Conservation (phyloP, 2,888 invertebrate species). For the Prosapia bicincta region DNA sequence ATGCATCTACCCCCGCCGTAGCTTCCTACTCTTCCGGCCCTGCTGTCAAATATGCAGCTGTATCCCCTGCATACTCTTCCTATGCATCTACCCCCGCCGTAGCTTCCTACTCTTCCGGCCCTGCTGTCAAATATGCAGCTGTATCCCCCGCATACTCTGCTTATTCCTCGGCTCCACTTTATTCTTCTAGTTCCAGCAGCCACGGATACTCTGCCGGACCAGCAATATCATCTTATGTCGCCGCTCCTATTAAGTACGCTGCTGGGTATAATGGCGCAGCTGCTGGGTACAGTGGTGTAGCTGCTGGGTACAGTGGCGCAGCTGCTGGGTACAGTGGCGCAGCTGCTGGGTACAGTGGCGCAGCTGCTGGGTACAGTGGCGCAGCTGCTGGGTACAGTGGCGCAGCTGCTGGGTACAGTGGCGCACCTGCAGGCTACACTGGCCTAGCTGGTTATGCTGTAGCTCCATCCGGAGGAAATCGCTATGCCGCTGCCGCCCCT, state of each 20-base stretch:
- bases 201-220: slow-evolving; percentile 42
- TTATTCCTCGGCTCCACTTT: slow-evolving; percentile 43
- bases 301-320: slow-evolving; percentile 39
- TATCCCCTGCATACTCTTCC: slow-evolving; percentile 40
- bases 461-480: slow-evolving; percentile 38
- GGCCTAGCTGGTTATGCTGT: slow-evolving; percentile 43
- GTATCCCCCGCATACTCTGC: slow-evolving; percentile 51
- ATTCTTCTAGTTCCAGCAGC: slow-evolving; percentile 40
- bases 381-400: slow-evolving; percentile 36
- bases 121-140: slow-evolving; percentile 50
- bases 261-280: slow-evolving; percentile 37
- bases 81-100: slow-evolving; percentile 46
- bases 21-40: slow-evolving; percentile 43
- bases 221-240: slow-evolving; percentile 41
- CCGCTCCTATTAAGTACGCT: slow-evolving; percentile 42
- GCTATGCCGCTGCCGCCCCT: slow-evolving; percentile 42
- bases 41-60: slow-evolving; percentile 32
- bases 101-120: slow-evolving; percentile 36
- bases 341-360: slow-evolving; percentile 44
- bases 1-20: slow-evolving; percentile 45
- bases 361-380: slow-evolving; percentile 36
- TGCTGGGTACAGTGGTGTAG: slow-evolving; percentile 44
- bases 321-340: slow-evolving; percentile 44
- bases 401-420: slow-evolving; percentile 26
- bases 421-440: slow-evolving; percentile 46